A percentile compares a stretch with the other conserved stretches of the same genome.
Conservation (phyloP, 2,888 invertebrate species). For the Phania funesta region DNA sequence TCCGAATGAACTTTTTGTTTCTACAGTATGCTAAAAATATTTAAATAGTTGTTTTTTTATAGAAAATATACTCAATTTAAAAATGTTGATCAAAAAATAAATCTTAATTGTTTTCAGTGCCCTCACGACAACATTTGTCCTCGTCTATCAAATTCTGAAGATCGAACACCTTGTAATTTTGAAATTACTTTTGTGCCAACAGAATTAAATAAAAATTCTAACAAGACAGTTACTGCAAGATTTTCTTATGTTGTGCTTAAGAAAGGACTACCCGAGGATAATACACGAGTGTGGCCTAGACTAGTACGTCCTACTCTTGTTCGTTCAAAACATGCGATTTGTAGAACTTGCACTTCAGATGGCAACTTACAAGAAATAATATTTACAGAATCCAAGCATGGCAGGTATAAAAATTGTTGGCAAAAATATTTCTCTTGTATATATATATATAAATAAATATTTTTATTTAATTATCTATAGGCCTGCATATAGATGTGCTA, state of each 20-base stretch:
- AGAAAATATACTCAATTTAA: too few species aligned
- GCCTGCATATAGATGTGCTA: slow-evolving; percentile 86
- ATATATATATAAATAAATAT: too few species aligned
- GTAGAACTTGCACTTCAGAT: slow-evolving; percentile 87
- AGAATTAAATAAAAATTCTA: slow-evolving; percentile 80
- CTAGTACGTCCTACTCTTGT: slow-evolving; percentile 87
- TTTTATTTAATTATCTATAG: too few species aligned
- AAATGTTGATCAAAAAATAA: background rate
- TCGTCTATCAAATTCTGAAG: slow-evolving; percentile 80
- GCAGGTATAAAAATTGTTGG: slow-evolving; percentile 82
- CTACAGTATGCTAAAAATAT: too few species aligned
- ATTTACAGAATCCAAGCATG: slow-evolving; percentile 88
- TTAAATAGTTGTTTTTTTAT: too few species aligned
- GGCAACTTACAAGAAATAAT: slow-evolving; percentile 89
- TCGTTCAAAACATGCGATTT: slow-evolving; percentile 87
- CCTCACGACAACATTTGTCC: slow-evolving; percentile 92
- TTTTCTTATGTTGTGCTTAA: slow-evolving; percentile 91
- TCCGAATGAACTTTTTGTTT: too few species aligned
- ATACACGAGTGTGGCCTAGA: slow-evolving; percentile 87
- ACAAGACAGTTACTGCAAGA: slow-evolving; percentile 81
- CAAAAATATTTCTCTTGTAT: background rate
- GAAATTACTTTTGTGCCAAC: slow-evolving; percentile 83
- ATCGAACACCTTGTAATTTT: slow-evolving; percentile 90
- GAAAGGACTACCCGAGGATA: slow-evolving; percentile 84
- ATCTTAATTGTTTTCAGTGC: slow-evolving; percentile 82